Evolutionary conservation across 2,113 vertebrate species (phyloP), one percentile per base, ranked within the genome.

Genomic region (Pachyramphus minor): DNA sequence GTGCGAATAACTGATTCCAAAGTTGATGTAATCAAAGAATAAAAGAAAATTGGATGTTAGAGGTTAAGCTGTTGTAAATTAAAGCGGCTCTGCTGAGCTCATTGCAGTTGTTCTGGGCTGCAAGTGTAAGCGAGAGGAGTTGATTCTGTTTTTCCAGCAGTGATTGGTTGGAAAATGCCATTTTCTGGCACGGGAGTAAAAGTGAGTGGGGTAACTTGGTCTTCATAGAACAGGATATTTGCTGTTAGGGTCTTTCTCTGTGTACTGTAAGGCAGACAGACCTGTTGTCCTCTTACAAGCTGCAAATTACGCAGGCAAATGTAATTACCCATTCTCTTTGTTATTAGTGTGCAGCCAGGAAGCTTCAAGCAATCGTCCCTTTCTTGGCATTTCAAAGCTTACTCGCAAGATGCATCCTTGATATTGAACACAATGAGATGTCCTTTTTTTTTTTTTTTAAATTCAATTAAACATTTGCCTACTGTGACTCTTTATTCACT

Each of bases 381-480:
- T 98, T 95, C 96, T 95, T 77, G 97, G 96, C 77, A 84, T 98
- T 98, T 98, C 98, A 97, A 97, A 97, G 97, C 97, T 96, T 20
- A 13, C 95, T 97, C 6, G 7, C 69, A 96, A 73, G 93, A 97
- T 95, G 92, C 95, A 90, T 96, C 95, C 95, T 93, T 90, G 97
- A 98, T 98, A 98, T 96, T 91, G 96, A 96, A 97, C 96, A 98
- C 98, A 98, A 98, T 97, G 96, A 98, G 98, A 97, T 97, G 95
- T 95, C 97, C 90, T 95, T 92, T 97, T 96, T 72, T 96, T 87
- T 67, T 91, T 87, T 95, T 68, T 94, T 90, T 53, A 89, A 98
- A 98, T 98, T 98, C 98, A 98, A 98, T 98, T 98, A 98, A 98
- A 98, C 97, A 97, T 98, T 98, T 98, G 97, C 98, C 98, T 98